Base-by-base conservation (phyloP, 35 echinoderm and acorn worm species). In the Patiria miniata region DNA sequence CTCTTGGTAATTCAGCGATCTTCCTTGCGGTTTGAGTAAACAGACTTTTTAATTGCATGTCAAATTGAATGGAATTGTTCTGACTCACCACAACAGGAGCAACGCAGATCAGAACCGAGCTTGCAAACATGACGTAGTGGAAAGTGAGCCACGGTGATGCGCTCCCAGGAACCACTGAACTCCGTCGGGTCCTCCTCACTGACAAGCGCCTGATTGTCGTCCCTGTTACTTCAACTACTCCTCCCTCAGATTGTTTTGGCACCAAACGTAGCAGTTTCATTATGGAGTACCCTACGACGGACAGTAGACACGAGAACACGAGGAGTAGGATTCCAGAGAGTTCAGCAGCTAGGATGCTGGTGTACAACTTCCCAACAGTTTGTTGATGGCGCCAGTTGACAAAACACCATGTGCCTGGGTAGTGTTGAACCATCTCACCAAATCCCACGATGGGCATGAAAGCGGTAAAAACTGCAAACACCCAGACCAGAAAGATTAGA, bases 401-500 rank as follows among this genome's bases (percentile, higher is more conserved):
- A 51, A 99, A 99, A 79, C 96, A 99, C 96, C 96, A 99, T 22
- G 96, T 99, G 36, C 81, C 39, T 18, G 96, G 96, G 33, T 94
- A 99, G 30, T 92, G 89, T 36, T 91, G 39, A 12, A 65, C 57
- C 50, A 94, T 91, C 39, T 80, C 56, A 40, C 96, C 96, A 78
- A 99, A 99, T 5, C 96, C 96, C 30, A 94, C 86, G 17, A 94
- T 61, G 7, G 96, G 96, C 52, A 99, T 50, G 29, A 99, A 85
- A 5, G 93, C 85, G 8, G 89, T 92, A 55, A 99, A 99, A 8
- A 80, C 61, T 1, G 92, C 90, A 39, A 99, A 85, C 12, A 94
- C 79, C 96, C 96, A 99, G 37, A 94, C 87, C 78, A 99, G 82
- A 54, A 81, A 90, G 21, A 99, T 82, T 3, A 94, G 58, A 54